Conservation (phyloP, 2,797 vertebrate genomes). For the Merluccius polli region DNA sequence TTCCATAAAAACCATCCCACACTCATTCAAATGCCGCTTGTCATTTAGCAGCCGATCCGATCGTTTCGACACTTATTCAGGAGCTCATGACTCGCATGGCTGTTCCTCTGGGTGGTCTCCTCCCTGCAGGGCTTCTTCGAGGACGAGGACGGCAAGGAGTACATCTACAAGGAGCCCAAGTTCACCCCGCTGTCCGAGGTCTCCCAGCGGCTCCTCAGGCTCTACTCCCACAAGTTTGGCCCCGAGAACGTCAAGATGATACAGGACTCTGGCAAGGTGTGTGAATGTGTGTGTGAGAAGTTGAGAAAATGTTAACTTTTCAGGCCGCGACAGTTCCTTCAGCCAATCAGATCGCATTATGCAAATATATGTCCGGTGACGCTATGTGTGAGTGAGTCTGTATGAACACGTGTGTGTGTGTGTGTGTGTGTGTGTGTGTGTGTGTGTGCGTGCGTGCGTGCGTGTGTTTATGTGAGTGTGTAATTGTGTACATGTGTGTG, state of each 20-base stretch:
- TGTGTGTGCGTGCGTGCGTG: no score
- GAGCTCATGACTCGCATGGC: not conserved
- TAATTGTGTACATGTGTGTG: not conserved
- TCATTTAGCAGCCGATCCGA: not conserved
- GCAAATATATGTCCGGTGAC: no score
- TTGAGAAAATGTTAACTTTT: no score
- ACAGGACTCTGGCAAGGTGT: slow-evolving; percentile 90
- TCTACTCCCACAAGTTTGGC: slow-evolving; percentile 98
- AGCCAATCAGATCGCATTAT: no score
- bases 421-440: no score
- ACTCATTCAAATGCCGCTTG: not conserved
- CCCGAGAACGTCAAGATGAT: slow-evolving; percentile 99
- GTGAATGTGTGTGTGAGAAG: slow-evolving; percentile 1
- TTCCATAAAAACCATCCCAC: not conserved
- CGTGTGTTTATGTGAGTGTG: not conserved
- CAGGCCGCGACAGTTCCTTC: no score
- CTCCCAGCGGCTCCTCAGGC: slow-evolving; percentile 92
- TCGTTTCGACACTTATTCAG: not conserved
- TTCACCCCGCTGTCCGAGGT: slow-evolving; percentile 96
- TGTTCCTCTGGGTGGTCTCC: slow-evolving; percentile 27
- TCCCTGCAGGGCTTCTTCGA: slow-evolving; percentile 90
- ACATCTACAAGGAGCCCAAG: slow-evolving; percentile 99
- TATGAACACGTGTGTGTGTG: no score
- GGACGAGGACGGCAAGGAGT: slow-evolving; percentile 97
- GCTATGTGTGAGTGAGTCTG: no score